Percentiles rank a stretch among this genome's conserved stretches.
phyloP scores from a whole-genome alignment of 2,797 vertebrate genomes.

The Otolemur crassicaudatus region DNA sequence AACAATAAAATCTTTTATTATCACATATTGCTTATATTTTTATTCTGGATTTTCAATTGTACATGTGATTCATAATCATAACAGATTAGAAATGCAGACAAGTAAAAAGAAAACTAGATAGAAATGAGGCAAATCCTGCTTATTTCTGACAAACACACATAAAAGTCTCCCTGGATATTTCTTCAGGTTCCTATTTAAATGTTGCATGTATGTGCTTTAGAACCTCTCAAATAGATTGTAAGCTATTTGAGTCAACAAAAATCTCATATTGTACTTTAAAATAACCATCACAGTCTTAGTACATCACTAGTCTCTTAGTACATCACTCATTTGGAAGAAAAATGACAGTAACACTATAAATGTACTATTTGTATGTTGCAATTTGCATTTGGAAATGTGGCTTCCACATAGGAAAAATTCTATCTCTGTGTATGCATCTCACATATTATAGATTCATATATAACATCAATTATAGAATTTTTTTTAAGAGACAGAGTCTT shows the following conservation, averaged over 20 bases:
- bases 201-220: not conserved
- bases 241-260: constrained; percentile 37
- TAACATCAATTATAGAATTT: not conserved
- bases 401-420: not conserved
- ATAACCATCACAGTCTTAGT: not conserved
- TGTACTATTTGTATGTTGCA: not conserved
- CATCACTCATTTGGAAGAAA: constrained; percentile 31
- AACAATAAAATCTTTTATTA: constrained; percentile 38
- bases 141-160: constrained; percentile 26
- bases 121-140: not conserved
- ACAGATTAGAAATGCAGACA: constrained; percentile 13
- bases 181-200: constrained; percentile 3
- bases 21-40: not conserved
- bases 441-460: not conserved
- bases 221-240: constrained; percentile 38
- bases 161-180: constrained; percentile 15
- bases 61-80: not conserved
- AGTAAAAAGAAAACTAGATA: constrained; percentile 3
- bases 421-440: not conserved
- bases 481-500: too few relatives aligned
- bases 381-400: constrained; percentile 27
- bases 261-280: not conserved
- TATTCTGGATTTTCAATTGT: constrained; percentile 18
- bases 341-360: constrained; percentile 29
- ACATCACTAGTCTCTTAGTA: not conserved